Evolutionary conservation across 2,888 invertebrate species (phyloP).

Genomic region (Hirtodrosophila histrioides): DNA sequence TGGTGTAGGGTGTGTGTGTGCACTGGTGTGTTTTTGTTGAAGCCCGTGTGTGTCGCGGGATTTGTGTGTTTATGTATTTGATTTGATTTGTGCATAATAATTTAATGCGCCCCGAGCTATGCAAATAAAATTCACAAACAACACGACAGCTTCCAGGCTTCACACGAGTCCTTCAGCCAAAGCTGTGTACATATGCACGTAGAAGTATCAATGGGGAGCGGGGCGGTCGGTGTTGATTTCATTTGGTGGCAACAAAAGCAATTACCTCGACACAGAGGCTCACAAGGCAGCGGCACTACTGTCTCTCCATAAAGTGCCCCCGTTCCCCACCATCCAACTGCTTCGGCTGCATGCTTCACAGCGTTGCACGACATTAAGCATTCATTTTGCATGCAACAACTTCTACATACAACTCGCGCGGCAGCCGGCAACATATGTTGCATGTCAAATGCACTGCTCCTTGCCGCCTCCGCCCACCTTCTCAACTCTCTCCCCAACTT

Average conservation of each 20-base stretch:
- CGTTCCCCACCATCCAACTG: neutral
- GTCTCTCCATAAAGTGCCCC: conserved; percentile 12
- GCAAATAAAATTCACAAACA: conserved; percentile 63
- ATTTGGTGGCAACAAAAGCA: conserved; percentile 72
- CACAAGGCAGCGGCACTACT: conserved; percentile 12
- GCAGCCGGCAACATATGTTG: conserved; percentile 76
- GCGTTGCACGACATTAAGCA: conserved; percentile 67
- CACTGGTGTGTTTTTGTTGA: conserved; percentile 28
- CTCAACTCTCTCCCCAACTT: conserved; percentile 10
- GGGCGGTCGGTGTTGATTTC: conserved; percentile 68
- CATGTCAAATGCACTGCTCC: conserved; percentile 70
- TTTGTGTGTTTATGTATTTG: conserved; percentile 61
- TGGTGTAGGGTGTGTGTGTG: neutral
- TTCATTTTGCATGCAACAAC: conserved; percentile 81
- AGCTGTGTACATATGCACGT: neutral
- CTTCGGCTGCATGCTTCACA: conserved; percentile 15
- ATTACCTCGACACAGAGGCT: conserved; percentile 60
- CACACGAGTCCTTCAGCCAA: conserved; percentile 9
- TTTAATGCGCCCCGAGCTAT: conserved; percentile 65
- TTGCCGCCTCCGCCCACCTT: conserved; percentile 5
- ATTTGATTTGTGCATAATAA: conserved; percentile 77
- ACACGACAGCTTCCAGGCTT: conserved; percentile 31
- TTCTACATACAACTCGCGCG: conserved; percentile 47
- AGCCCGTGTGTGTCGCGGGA: conserved; percentile 43
- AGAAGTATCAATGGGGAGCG: conserved; percentile 11